Base-by-base conservation (phyloP, 2,797 vertebrate species). In the Coendou prehensilis region DNA sequence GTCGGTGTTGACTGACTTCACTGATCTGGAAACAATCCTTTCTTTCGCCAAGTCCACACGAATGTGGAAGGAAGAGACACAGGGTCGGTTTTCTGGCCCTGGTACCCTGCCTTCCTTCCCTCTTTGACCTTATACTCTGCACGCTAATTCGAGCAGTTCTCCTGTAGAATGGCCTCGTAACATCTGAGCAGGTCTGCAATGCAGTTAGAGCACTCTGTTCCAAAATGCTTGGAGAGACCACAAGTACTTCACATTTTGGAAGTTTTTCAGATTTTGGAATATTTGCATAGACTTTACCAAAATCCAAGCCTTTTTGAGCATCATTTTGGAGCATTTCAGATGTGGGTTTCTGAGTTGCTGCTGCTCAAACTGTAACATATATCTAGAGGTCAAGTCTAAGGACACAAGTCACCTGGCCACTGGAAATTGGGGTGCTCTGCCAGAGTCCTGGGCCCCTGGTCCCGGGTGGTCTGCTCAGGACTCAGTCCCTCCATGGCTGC, bases 81-180 rank as follows among this genome's bases (percentile, higher is more conserved):
- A 20, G 22, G 41, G 33, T 56, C 18, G 7, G 6, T n/a, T 20
- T 28, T 45, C 52, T 54, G 23, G 41, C 4, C 41, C 59, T 2
- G 13, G n/a, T 52, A 52, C 45, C 9, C 23, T 23, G 9, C n/a
- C 33, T 33, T 59, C 10, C 64, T 61, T 61, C 59, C 0, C 17
- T 30, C 9, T 89, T 9, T 73, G 20, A 0, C 1, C 14, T 37
- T 57, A 17, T 23, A 3, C n/a, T 30, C 23, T 18, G 0, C 14
- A 0, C 28, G 33, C 67, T 33, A 37, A 64, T 15, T 56, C 8
- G 1, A 18, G 20, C 6, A 28, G 2, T 8, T 87, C 1, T 0
- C 0, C 28, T 75, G 37, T 33, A 67, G 37, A 37, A 23, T 10
- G 54, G 37, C 59, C 85, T 81, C 50, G 37, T 45, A 8, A 87